phyloP scores from a whole-genome alignment of 2,797 vertebrate species.

The Enteromius unitaeniatus region DNA sequence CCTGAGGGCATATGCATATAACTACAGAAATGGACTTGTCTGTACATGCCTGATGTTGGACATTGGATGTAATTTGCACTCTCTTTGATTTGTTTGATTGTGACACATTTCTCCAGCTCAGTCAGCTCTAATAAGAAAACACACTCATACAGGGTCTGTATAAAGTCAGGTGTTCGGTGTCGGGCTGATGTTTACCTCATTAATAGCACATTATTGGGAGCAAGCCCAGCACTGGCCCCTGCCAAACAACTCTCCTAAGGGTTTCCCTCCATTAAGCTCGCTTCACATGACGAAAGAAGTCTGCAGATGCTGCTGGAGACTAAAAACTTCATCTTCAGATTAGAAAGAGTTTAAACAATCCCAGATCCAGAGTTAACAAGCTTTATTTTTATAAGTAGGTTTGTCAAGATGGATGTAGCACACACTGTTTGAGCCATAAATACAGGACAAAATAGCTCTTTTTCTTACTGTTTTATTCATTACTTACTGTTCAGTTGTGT shows the following conservation, averaged over 20 bases:
- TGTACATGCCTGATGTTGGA: background rate
- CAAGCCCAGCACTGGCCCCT: conserved; percentile 22
- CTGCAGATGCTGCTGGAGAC: background rate
- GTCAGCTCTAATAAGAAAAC: background rate
- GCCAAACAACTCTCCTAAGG: conserved; percentile 29
- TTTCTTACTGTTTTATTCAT: background rate
- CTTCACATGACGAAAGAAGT: conserved; percentile 12
- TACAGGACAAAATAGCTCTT: background rate
- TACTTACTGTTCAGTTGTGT: background rate
- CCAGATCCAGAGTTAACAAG: background rate
- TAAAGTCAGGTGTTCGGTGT: conserved; percentile 3
- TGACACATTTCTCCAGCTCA: background rate
- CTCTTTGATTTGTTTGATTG: background rate
- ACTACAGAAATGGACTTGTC: background rate
- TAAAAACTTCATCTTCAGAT: background rate
- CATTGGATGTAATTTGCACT: background rate
- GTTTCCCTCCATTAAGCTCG: conserved; percentile 11
- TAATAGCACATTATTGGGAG: conserved; percentile 32
- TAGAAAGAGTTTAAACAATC: background rate
- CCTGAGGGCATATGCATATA: background rate
- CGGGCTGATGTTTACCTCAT: background rate
- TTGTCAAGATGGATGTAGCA: background rate
- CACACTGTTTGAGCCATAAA: background rate
- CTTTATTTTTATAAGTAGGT: background rate
- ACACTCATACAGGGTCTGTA: background rate